Base-by-base conservation (phyloP, 2,888 invertebrate species). In the Megalurothrips usitatus region DNA sequence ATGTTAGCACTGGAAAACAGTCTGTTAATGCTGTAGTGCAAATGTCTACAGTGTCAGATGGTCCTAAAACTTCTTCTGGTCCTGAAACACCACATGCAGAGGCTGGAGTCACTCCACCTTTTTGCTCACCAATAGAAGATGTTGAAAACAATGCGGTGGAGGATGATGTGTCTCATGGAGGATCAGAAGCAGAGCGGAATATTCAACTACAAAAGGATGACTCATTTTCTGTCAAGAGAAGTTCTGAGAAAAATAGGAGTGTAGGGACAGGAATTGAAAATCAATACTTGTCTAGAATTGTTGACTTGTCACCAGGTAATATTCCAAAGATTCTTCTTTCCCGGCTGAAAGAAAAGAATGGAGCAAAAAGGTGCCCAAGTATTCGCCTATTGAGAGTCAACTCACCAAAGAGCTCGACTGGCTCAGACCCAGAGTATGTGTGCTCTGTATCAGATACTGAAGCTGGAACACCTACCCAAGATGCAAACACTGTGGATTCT, bases 301-400 rank as follows among this genome's bases (percentile, higher is more conserved):
- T 75, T 8, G 68, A 75, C 12, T 26, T 26, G 26, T 75, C 68
- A 26, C 68, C 68, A 26, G 68, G 68, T 23, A 75, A 75, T 26
- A 75, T 75, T 75, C 68, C 68, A 12, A 75, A 75, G 26, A 75
- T 75, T 26, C 68, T 75, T 75, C 26, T 75, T 11, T 75, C 68
- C 26, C 68, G 68, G 1, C 12, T 75, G 12, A 1, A 12, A 26
- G 68, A 75, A 26, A 75, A 75, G 23, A 75, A 75, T 75, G 68
- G 68, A 75, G 68, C 26, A 1, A 75, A 75, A 12, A 23, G 68
- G 12, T 23, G n/a, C 10, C 68, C 68, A 75, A 75, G 68, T 26
- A 75, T 75, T 26, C 68, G 68, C 12, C 23, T 75, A 10, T 23
- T 26, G 9, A 75, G 68, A 26, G 68, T 75, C 23, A 23, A 26